A percentile compares a stretch with the other conserved stretches of the same genome.
Conservation (phyloP, 2,797 vertebrate species). For the Propithecus deckenii region DNA sequence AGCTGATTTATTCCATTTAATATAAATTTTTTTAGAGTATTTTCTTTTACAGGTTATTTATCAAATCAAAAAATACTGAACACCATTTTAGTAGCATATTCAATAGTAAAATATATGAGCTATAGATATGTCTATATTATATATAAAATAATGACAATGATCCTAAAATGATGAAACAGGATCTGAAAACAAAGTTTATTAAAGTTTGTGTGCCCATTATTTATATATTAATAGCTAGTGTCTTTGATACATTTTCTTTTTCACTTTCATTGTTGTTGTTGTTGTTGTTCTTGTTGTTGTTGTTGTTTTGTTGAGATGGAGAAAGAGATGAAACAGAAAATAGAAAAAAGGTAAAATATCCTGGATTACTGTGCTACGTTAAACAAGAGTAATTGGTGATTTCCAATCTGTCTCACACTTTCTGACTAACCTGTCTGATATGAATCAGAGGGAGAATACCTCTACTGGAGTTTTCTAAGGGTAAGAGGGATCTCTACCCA, state of each 20-base stretch:
- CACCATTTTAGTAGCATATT: neutral
- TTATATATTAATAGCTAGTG: neutral
- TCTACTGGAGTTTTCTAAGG: neutral
- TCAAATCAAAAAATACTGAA: neutral
- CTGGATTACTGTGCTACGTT: neutral
- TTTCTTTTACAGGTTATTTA: neutral
- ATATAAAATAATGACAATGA: neutral
- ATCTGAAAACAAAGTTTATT: neutral
- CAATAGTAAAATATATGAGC: neutral
- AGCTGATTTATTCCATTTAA: neutral
- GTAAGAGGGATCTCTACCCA: neutral
- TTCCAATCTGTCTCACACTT: neutral
- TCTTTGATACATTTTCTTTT: neutral
- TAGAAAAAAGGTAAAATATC: neutral
- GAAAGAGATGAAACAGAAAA: neutral
- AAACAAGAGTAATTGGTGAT: neutral
- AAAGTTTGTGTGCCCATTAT: neutral
- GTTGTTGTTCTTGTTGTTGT: neutral
- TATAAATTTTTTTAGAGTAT: neutral
- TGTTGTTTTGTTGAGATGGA: neutral
- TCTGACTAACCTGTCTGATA: neutral
- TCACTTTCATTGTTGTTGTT: neutral
- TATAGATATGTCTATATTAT: neutral
- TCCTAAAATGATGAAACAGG: neutral
- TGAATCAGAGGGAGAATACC: neutral